These are phyloP conservation scores for Brachionus rubens DNA, from an alignment of 1,140 invertebrate genomes.

Conservation along the genomic window DNA sequence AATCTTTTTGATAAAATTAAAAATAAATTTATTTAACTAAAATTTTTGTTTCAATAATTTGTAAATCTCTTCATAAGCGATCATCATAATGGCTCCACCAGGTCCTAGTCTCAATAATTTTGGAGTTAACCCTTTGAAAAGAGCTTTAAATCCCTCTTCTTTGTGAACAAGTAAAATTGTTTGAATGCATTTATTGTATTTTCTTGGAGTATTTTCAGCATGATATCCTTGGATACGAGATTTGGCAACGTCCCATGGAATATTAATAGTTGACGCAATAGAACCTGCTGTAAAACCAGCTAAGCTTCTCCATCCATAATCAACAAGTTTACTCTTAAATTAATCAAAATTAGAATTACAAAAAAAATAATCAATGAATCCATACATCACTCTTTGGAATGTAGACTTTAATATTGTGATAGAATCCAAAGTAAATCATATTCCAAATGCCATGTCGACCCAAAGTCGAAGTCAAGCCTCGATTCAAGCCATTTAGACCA, in stretches of 20 bases:
- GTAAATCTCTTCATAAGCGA: slow-evolving; percentile 67
- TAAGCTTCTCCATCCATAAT: slow-evolving; percentile 70
- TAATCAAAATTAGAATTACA: neutral
- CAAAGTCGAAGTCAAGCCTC: slow-evolving; percentile 81
- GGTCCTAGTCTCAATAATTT: slow-evolving; percentile 84
- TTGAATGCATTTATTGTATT: slow-evolving; percentile 73
- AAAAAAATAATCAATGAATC: slow-evolving; percentile 23
- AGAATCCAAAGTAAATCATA: slow-evolving; percentile 88
- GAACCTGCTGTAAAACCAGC: slow-evolving; percentile 81
- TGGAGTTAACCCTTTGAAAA: slow-evolving; percentile 85
- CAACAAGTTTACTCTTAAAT: slow-evolving; percentile 67
- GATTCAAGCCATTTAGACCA: slow-evolving; percentile 80
- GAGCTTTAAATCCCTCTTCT: slow-evolving; percentile 79
- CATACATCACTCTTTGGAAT: slow-evolving; percentile 69
- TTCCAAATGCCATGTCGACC: slow-evolving; percentile 83
- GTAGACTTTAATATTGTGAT: slow-evolving; percentile 79
- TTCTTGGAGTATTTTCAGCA: slow-evolving; percentile 69
- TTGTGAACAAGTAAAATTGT: slow-evolving; percentile 73
- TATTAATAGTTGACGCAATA: slow-evolving; percentile 78
- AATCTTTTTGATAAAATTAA: too few relatives aligned
- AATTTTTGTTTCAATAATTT: slow-evolving; percentile 10
- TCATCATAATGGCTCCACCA: slow-evolving; percentile 79
- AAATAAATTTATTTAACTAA: too few relatives aligned
- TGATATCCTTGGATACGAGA: slow-evolving; percentile 86
- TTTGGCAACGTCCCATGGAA: slow-evolving; percentile 92